Conservation (phyloP, 2,113 vertebrate genomes). For the Hoplias malabaricus region DNA sequence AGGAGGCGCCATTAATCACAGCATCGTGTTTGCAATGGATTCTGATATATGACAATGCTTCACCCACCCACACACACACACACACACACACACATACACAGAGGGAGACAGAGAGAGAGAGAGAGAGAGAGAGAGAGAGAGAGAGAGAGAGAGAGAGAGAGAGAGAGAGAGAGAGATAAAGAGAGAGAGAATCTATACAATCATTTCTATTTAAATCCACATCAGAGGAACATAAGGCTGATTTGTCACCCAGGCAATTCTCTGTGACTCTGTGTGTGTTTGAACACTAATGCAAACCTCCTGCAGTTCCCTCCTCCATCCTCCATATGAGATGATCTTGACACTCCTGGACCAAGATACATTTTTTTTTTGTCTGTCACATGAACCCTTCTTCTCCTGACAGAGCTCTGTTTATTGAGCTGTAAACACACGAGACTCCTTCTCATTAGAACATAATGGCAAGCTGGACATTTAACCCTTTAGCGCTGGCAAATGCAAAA, state of each 20-base stretch:
- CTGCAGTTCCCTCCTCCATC: not conserved
- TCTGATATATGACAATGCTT: slow-evolving; percentile 4
- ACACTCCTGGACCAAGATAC: not conserved
- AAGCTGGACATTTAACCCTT: slow-evolving; percentile 6
- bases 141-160: not conserved
- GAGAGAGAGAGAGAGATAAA: not conserved
- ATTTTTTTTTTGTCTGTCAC: no score
- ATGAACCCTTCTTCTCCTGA: slow-evolving; percentile 18
- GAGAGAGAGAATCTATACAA: not conserved
- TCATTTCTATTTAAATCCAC: not conserved
- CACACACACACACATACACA: no score
- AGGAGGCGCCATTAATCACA: not conserved
- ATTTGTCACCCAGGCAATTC: not conserved
- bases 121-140: not conserved
- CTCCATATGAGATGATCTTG: not conserved
- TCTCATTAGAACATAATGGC: slow-evolving; percentile 13
- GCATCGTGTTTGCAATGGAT: not conserved
- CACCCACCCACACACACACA: no score
- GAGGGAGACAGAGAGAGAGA: no score
- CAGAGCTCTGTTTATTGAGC: not conserved
- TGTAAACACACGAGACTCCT: slow-evolving; percentile 2
- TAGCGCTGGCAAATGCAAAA: not conserved
- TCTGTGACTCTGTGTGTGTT: not conserved
- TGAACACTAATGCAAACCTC: not conserved
- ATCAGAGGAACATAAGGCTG: not conserved